Percentiles rank a stretch among this genome's conserved stretches.
phyloP scores from a whole-genome alignment of 2,888 invertebrate genomes.

The Galerucella calmariensis region DNA sequence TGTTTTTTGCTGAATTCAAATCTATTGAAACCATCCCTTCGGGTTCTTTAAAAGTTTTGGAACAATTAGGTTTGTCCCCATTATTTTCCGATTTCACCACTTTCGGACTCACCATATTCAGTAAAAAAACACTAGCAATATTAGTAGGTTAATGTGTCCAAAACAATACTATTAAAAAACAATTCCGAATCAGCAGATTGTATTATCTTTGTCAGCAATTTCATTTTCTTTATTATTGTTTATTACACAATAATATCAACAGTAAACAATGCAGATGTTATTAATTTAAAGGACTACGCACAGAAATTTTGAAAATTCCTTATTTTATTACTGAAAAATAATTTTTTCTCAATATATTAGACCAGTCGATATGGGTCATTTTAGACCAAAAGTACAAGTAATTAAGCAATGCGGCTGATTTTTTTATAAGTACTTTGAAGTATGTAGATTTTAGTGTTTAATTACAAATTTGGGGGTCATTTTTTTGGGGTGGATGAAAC shows the following conservation, averaged over 20 bases:
- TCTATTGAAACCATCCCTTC: conserved; percentile 60
- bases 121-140: background rate
- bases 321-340: too few relatives aligned
- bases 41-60: conserved; percentile 57
- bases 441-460: too few relatives aligned
- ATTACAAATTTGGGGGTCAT: too few relatives aligned
- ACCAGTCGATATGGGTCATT: too few relatives aligned
- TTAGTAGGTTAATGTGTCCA: conserved; percentile 6
- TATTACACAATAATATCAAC: background rate
- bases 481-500: too few relatives aligned
- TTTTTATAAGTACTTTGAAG: too few relatives aligned
- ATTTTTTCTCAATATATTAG: too few relatives aligned
- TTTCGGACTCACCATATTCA: conserved; percentile 46
- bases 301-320: background rate
- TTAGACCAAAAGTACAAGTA: too few relatives aligned
- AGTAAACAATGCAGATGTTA: background rate
- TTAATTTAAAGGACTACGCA: conserved; percentile 2
- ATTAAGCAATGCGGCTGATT: too few relatives aligned
- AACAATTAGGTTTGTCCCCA: conserved; percentile 40
- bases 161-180: background rate
- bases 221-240: conserved; percentile 8
- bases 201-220: conserved; percentile 12
- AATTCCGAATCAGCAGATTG: background rate
- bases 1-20: conserved; percentile 48
- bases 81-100: conserved; percentile 27